Conservation (phyloP, 2,888 invertebrate species). For the Eupelmus urozonus region DNA sequence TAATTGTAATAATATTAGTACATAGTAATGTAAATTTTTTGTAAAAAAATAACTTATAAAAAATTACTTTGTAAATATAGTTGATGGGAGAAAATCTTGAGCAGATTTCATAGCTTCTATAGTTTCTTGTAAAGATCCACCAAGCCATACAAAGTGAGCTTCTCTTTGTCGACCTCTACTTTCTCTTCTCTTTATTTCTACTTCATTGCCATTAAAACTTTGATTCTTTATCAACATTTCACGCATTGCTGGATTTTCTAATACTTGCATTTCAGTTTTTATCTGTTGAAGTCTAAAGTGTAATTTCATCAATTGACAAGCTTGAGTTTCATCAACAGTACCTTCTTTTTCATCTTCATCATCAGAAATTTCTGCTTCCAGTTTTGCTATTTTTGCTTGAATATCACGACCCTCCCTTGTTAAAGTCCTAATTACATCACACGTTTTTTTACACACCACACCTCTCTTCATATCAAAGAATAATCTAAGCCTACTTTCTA, state of each 20-base stretch:
- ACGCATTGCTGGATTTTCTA: slow-evolving; percentile 81
- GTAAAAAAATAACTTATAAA: slow-evolving; percentile 63
- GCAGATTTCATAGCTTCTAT: slow-evolving; percentile 77
- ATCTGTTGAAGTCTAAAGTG: slow-evolving; percentile 81
- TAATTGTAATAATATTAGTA: no score
- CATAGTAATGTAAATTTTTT: slow-evolving; percentile 22
- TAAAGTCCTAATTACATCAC: slow-evolving; percentile 79
- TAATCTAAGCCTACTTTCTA: slow-evolving; percentile 79
- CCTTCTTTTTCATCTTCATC: slow-evolving; percentile 67
- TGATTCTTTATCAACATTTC: slow-evolving; percentile 75
- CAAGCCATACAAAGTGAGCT: slow-evolving; percentile 77
- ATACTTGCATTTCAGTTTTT: slow-evolving; percentile 80
- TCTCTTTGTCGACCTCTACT: slow-evolving; percentile 63
- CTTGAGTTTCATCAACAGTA: slow-evolving; percentile 71
- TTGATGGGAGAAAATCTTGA: slow-evolving; percentile 73
- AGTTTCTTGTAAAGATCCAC: slow-evolving; percentile 77
- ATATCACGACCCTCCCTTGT: slow-evolving; percentile 80
- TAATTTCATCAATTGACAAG: slow-evolving; percentile 79
- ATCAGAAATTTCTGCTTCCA: slow-evolving; percentile 76
- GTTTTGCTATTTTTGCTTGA: slow-evolving; percentile 77
- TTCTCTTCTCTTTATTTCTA: slow-evolving; percentile 64
- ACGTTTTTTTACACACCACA: slow-evolving; percentile 78
- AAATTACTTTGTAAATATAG: slow-evolving; percentile 76
- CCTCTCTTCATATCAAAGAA: slow-evolving; percentile 81
- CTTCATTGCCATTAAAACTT: slow-evolving; percentile 58